These are phyloP conservation scores for Holocentrus rufus DNA, from an alignment of 2,797 vertebrate species.

Conservation along the genomic window DNA sequence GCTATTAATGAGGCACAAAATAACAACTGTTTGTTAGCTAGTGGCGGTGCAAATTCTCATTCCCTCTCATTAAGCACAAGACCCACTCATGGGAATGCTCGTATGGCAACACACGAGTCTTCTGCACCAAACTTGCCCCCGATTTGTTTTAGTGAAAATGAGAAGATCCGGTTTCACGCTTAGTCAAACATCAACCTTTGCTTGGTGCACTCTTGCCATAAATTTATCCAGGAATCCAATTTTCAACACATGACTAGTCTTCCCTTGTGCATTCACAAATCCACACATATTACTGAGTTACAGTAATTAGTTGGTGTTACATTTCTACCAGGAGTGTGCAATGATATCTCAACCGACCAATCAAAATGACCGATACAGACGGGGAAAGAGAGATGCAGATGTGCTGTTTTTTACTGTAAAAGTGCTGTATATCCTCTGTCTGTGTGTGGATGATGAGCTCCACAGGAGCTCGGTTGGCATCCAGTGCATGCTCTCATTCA, in stretches of 20 bases:
- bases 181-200: constrained; percentile 33
- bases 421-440: constrained; percentile 23
- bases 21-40: constrained; percentile 63
- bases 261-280: constrained; percentile 2
- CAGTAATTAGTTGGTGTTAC: no score
- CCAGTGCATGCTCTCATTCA: constrained; percentile 75
- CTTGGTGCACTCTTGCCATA: not conserved
- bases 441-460: constrained; percentile 38
- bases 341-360: not conserved
- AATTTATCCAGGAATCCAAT: constrained; percentile 25
- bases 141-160: constrained; percentile 46
- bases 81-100: constrained; percentile 31
- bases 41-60: constrained; percentile 47
- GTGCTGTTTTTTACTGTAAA: constrained; percentile 22
- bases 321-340: not conserved
- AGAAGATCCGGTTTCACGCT: constrained; percentile 28
- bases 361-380: not conserved
- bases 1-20: constrained; percentile 74
- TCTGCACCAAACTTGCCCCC: constrained; percentile 15
- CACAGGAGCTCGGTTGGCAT: constrained; percentile 63
- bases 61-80: constrained; percentile 57
- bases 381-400: constrained; percentile 18
- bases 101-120: constrained; percentile 50
- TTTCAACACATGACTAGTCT: not conserved
- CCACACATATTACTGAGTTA: not conserved